Evolutionary conservation across 2,113 vertebrate genomes (phyloP).

Genomic region (Gallinago undulata): DNA sequence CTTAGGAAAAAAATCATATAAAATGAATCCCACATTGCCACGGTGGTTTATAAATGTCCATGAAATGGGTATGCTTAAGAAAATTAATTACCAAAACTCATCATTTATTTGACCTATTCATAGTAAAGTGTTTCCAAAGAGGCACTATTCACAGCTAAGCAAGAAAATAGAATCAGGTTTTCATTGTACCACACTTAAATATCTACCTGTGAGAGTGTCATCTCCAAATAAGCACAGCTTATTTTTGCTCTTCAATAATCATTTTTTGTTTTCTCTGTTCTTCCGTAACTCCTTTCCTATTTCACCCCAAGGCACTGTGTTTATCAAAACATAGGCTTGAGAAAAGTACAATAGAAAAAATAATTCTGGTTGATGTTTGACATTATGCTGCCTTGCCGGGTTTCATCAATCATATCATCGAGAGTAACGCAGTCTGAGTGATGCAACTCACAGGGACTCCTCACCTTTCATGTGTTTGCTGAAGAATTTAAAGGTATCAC

Average conservation of each 20-base stretch:
- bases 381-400: not conserved
- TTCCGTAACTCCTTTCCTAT: not conserved
- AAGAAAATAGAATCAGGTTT: not conserved
- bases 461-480: not conserved
- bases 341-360: not conserved
- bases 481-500: not conserved
- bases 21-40: not conserved
- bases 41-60: not conserved
- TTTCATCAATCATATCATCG: not conserved
- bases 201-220: not conserved
- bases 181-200: not conserved
- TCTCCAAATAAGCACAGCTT: not conserved
- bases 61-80: not conserved
- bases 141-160: not conserved
- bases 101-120: not conserved
- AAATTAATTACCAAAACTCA: not conserved
- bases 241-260: not conserved
- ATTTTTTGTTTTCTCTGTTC: not conserved
- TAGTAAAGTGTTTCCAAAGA: not conserved
- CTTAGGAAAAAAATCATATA: not conserved
- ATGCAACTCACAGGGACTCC: not conserved
- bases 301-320: not conserved
- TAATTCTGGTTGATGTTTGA: not conserved
- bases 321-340: not conserved
- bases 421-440: not conserved